phyloP scores from a whole-genome alignment of 2,888 invertebrate genomes.

The Pterostichus madidus region DNA sequence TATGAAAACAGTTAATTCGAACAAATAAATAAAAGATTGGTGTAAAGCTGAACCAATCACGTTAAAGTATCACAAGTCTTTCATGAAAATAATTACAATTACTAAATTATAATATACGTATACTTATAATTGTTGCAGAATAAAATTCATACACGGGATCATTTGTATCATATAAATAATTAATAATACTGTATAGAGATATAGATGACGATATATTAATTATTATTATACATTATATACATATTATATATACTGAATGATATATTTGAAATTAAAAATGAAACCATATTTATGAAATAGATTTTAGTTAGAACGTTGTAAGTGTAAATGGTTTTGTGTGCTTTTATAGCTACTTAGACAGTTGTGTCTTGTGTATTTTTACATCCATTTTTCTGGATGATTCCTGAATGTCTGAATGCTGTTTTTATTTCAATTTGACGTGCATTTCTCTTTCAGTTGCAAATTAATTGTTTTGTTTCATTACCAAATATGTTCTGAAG shows the following conservation, averaged over 20 bases:
- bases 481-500: constrained; percentile 50
- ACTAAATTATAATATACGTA: constrained; percentile 74
- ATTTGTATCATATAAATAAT: constrained; percentile 75
- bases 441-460: constrained; percentile 62
- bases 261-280: constrained; percentile 70
- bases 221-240: constrained; percentile 65
- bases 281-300: constrained; percentile 76
- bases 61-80: constrained; percentile 50
- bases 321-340: constrained; percentile 77
- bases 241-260: constrained; percentile 65
- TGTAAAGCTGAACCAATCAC: constrained; percentile 12
- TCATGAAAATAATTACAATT: constrained; percentile 65
- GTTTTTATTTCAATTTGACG: constrained; percentile 47
- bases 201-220: constrained; percentile 73
- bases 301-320: constrained; percentile 73
- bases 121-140: constrained; percentile 76
- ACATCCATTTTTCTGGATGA: constrained; percentile 65
- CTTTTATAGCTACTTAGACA: constrained; percentile 74
- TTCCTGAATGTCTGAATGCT: constrained; percentile 54
- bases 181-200: constrained; percentile 77
- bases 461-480: constrained; percentile 1
- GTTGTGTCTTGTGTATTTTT: constrained; percentile 60
- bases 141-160: constrained; percentile 74
- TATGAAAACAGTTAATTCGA: constrained; percentile 43
- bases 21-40: constrained; percentile 43